Base-by-base conservation (phyloP, 1,140 invertebrate species). In the Drosophila bipectinata region DNA sequence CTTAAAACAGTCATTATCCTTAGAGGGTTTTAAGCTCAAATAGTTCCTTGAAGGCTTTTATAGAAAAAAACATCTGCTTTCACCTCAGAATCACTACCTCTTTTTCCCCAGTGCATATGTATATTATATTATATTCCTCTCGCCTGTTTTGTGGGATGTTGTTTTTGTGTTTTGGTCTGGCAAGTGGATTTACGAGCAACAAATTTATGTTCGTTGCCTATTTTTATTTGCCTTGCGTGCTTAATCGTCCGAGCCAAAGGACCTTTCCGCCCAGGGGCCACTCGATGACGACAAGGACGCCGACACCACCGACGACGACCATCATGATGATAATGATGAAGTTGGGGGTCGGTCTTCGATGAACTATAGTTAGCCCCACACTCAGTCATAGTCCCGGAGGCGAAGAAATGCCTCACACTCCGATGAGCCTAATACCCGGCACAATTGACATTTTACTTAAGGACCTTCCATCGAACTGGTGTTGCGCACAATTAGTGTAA, bases 181-280 rank as follows among this genome's bases (percentile, higher is more conserved):
- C 63, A 63, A 82, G 26, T 89, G 84, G 79, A 88, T 88, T 88
- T 88, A 88, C 83, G 83, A 88, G 83, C 84, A 79, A 84, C 84
- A 88, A 88, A 88, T 88, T 88, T 88, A 88, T 88, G 83, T 84
- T 79, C 79, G 80, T 89, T 88, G 85, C 76, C 83, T 88, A 88
- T 89, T 88, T 88, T 88, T 88, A 88, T 88, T 88, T 88, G 83
- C 59, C 76, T 88, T 88, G 85, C 83, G 83, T 88, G 83, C 77
- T 83, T 89, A 88, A 88, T 88, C 79, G 84, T 41, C 83, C 79
- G 64, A 56, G 52, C 57, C 37, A 59, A 53, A 71, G 77, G 71
- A 61, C 69, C 45, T 51, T 69, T 49, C 53, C 67, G 64, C 67
- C 67, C 67, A 14, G 67, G 57, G 67, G 63, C 63, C 64, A 69